A percentile compares a stretch with the other conserved stretches of the same genome.
phyloP scores from a whole-genome alignment of 53 echinoderm and acorn worm genomes.

The Apostichopus leukothele region DNA sequence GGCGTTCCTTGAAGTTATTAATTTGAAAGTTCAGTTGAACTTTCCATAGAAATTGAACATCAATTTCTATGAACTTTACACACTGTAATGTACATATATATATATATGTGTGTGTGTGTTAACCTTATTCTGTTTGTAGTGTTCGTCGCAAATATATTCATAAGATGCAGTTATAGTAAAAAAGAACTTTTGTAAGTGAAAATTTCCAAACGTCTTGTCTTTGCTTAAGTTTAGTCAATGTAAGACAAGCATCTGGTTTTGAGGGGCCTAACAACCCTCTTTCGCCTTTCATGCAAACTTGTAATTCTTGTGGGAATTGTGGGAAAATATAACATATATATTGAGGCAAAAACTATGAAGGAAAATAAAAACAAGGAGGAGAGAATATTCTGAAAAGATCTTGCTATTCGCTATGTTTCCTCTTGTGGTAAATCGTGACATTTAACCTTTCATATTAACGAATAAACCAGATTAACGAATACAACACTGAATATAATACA shows the following conservation, averaged over 20 bases:
- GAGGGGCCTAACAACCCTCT: neutral
- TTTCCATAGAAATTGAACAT: neutral
- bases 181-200: neutral
- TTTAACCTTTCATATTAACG: no score
- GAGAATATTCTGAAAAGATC: neutral
- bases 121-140: no score
- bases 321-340: neutral
- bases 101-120: no score
- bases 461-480: no score
- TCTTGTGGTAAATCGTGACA: no score
- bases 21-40: neutral
- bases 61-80: no score
- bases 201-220: neutral
- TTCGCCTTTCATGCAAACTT: constrained; percentile 11
- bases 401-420: no score
- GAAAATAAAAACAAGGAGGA: neutral
- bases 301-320: constrained; percentile 14
- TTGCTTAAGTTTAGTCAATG: no score
- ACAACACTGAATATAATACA: no score
- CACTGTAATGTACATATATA: no score
- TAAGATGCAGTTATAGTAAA: neutral
- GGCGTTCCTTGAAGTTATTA: neutral
- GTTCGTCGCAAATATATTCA: neutral
- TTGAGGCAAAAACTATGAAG: no score
- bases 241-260: neutral